phyloP scores from a whole-genome alignment of 53 echinoderm and acorn worm species.

The Mesocentrotus franciscanus region DNA sequence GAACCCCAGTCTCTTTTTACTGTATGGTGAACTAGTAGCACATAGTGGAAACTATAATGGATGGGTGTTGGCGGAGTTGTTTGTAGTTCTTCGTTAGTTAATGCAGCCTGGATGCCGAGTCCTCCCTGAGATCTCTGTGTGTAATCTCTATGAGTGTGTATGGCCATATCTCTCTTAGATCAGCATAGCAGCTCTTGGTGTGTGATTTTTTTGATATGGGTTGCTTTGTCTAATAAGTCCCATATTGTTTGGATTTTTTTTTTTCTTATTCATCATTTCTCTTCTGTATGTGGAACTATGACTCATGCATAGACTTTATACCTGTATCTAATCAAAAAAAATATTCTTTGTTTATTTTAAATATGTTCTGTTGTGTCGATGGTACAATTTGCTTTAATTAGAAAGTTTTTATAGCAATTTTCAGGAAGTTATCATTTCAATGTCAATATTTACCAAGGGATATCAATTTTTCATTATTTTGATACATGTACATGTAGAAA shows the following conservation, averaged over 20 bases:
- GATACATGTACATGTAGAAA: too few species aligned
- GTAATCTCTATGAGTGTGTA: conserved; percentile 29
- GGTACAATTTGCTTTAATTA: too few species aligned
- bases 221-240: conserved; percentile 7
- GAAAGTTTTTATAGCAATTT: too few species aligned
- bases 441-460: too few species aligned
- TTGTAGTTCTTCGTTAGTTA: conserved; percentile 66
- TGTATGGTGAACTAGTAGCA: conserved; percentile 63
- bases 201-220: not conserved
- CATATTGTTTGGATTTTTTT: conserved; percentile 32
- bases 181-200: not conserved
- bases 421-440: too few species aligned
- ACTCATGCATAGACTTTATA: not conserved
- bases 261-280: not conserved
- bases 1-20: conserved; percentile 58
- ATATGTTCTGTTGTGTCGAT: too few species aligned
- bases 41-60: conserved; percentile 64
- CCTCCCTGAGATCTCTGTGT: conserved; percentile 15
- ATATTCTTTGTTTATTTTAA: too few species aligned
- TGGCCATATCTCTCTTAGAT: not conserved
- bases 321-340: too few species aligned
- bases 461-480: too few species aligned
- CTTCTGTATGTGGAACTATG: not conserved
- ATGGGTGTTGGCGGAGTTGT: conserved; percentile 67
- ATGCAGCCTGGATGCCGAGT: conserved; percentile 40